Percentiles rank a stretch among this genome's conserved stretches.
Evolutionary conservation across 2,113 vertebrate species (phyloP).

Genomic region (Passerina amoena): DNA sequence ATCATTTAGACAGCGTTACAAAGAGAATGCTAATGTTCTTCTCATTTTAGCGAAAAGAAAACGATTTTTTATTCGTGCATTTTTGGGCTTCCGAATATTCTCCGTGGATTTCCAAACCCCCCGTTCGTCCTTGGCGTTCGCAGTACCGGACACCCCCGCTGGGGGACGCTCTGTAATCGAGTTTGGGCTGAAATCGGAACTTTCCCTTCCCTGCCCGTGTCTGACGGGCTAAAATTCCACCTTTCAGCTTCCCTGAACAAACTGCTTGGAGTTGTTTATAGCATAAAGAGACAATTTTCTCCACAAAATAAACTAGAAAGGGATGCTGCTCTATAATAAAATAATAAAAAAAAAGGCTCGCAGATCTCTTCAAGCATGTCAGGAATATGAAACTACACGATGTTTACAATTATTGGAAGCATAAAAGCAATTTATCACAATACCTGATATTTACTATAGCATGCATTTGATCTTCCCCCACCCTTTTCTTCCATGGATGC

Average conservation of each 20-base stretch:
- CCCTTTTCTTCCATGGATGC: not conserved
- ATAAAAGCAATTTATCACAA: not conserved
- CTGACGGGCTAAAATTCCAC: not conserved
- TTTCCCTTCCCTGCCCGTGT: not conserved
- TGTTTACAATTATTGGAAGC: slow-evolving; percentile 15
- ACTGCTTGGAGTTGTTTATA: not conserved
- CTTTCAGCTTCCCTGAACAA: not conserved
- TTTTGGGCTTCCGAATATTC: not conserved
- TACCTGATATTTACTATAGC: not conserved
- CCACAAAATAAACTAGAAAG: not conserved
- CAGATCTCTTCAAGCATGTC: not conserved
- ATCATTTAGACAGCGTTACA: not conserved
- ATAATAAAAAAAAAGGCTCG: not conserved
- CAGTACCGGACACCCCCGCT: not conserved
- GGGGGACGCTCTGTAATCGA: slow-evolving; percentile 48
- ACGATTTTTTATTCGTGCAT: rapidly evolving
- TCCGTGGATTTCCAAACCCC: not conserved
- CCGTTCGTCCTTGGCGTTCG: not conserved
- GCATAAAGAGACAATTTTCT: not conserved
- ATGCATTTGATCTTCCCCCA: not conserved
- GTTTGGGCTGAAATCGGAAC: not conserved
- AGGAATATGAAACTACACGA: not conserved
- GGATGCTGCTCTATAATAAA: not conserved
- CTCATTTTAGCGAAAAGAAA: not conserved
- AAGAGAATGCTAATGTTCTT: not conserved